phyloP scores from a whole-genome alignment of 1,140 invertebrate species.

The Pseudomyrmex sp. region DNA sequence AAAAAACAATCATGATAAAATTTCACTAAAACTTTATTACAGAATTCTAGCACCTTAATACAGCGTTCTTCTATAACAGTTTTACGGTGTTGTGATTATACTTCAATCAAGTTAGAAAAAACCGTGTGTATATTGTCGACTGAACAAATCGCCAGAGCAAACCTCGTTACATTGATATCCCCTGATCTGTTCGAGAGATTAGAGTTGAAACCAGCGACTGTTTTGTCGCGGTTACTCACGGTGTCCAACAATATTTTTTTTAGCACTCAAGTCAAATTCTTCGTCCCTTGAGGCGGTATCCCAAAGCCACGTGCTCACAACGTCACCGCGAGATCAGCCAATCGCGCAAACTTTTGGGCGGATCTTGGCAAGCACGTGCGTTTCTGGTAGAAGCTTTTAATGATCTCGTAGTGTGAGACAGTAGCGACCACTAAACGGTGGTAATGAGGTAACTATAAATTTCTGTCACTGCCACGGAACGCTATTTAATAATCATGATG shows the following conservation, averaged over 20 bases:
- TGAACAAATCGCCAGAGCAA: not conserved
- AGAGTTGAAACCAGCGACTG: slow-evolving; percentile 69
- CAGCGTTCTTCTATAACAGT: not conserved
- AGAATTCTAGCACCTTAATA: slow-evolving; percentile 10
- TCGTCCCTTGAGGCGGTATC: slow-evolving; percentile 73
- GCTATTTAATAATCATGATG: slow-evolving; percentile 73
- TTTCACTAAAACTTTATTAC: slow-evolving; percentile 2
- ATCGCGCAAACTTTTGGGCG: slow-evolving; percentile 74
- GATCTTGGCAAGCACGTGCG: slow-evolving; percentile 80
- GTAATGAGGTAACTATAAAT: slow-evolving; percentile 79
- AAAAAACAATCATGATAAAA: not conserved
- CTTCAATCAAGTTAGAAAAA: slow-evolving; percentile 7
- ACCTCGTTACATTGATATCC: slow-evolving; percentile 25
- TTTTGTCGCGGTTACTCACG: slow-evolving; percentile 68
- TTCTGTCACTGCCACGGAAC: slow-evolving; percentile 69
- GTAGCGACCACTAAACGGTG: slow-evolving; percentile 75
- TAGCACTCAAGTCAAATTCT: slow-evolving; percentile 76
- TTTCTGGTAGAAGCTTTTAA: slow-evolving; percentile 75
- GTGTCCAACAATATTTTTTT: slow-evolving; percentile 74
- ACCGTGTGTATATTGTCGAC: not conserved
- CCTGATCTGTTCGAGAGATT: slow-evolving; percentile 68
- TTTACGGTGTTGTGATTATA: not conserved
- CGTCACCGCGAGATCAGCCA: slow-evolving; percentile 70
- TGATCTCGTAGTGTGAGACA: slow-evolving; percentile 76
- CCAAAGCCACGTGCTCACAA: slow-evolving; percentile 75